A percentile compares a stretch with the other conserved stretches of the same genome.
Evolutionary conservation across 35 echinoderm and acorn worm genomes (phyloP).

Genomic region (Heliocidaris tuberculata): DNA sequence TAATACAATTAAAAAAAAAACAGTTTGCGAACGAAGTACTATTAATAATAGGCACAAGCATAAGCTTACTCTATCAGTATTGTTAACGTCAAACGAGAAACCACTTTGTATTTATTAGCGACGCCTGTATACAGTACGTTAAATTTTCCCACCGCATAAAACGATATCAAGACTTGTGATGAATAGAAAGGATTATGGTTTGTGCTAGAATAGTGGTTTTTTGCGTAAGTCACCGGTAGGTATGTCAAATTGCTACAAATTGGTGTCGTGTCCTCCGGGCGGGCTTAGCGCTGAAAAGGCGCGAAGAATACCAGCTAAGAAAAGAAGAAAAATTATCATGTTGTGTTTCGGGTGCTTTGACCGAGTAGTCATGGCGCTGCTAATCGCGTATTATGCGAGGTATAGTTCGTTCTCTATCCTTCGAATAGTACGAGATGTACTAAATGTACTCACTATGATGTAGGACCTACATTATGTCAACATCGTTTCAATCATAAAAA

Average conservation of each 20-base stretch:
- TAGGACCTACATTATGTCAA: too few species aligned
- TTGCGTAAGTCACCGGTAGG: neutral
- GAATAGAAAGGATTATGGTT: neutral
- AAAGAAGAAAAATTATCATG: neutral
- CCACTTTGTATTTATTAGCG: neutral
- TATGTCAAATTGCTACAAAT: conserved; percentile 18
- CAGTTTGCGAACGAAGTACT: too few species aligned
- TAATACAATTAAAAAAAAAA: too few species aligned
- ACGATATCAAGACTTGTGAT: neutral
- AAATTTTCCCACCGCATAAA: neutral
- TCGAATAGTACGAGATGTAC: too few species aligned
- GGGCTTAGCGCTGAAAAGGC: neutral
- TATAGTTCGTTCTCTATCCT: too few species aligned
- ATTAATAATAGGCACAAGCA: too few species aligned
- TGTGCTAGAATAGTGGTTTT: neutral
- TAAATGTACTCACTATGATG: too few species aligned
- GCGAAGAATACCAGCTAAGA: neutral
- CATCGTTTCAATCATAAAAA: too few species aligned
- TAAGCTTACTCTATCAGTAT: too few species aligned
- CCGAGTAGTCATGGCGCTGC: too few species aligned
- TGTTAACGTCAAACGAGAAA: neutral
- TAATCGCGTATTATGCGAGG: too few species aligned
- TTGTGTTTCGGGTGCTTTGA: neutral
- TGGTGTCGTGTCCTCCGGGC: neutral
- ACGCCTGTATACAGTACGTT: neutral